phyloP scores from a whole-genome alignment of 2,797 vertebrate species.

The Notolepis coatsorum region DNA sequence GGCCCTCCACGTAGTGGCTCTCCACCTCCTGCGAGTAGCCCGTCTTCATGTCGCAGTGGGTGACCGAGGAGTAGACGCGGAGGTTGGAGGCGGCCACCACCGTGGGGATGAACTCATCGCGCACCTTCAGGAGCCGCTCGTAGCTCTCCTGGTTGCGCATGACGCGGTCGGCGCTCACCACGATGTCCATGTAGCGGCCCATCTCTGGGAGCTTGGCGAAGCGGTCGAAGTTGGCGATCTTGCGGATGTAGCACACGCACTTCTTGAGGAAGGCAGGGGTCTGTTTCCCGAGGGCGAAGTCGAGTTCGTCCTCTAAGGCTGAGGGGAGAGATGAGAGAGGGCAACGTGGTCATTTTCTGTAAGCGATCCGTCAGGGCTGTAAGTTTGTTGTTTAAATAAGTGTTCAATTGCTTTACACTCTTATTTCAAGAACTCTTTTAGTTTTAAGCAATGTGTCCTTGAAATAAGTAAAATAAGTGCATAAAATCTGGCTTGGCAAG shows the following conservation, averaged over 20 bases:
- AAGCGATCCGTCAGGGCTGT: neutral
- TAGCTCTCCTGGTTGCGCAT: conserved; percentile 94
- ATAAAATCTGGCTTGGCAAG: no score
- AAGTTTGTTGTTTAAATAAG: no score
- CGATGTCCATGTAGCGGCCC: conserved; percentile 94
- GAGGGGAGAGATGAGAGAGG: conserved; percentile 51
- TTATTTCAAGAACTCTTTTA: no score
- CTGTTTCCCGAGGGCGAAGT: conserved; percentile 98
- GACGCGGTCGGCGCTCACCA: conserved; percentile 85
- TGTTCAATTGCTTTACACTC: no score
- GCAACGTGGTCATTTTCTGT: neutral
- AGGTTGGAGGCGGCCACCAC: conserved; percentile 96
- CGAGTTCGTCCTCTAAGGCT: conserved; percentile 98
- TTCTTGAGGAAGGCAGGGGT: conserved; percentile 98
- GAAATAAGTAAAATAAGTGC: no score
- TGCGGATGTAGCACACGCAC: conserved; percentile 98
- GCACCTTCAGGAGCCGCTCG: conserved; percentile 94
- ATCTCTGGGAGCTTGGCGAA: conserved; percentile 96
- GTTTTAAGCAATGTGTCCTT: no score
- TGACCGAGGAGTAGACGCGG: conserved; percentile 96
- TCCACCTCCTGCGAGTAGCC: conserved; percentile 98
- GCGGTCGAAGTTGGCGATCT: conserved; percentile 97
- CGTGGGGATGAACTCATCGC: conserved; percentile 98
- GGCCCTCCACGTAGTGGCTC: conserved; percentile 97
- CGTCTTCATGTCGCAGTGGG: conserved; percentile 98